A percentile compares a stretch with the other conserved stretches of the same genome.
These are phyloP conservation scores for Drosophila anomelani DNA, from an alignment of 2,888 invertebrate genomes.

Conservation along the genomic window DNA sequence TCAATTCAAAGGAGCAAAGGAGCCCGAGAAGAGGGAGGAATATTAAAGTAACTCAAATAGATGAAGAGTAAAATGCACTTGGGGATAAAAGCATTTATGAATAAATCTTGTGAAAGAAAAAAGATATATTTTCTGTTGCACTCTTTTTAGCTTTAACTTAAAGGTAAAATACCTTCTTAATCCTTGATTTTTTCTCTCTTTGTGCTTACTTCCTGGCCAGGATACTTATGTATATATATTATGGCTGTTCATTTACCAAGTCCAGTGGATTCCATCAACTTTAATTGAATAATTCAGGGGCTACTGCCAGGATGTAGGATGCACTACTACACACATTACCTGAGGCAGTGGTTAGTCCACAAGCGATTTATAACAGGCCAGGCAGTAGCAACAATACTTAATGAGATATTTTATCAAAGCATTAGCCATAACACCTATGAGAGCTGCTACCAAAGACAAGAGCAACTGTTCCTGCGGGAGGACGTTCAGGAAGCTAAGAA, in stretches of 20 bases:
- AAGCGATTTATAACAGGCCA: conserved; percentile 61
- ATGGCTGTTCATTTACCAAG: conserved; percentile 17
- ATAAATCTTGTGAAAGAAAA: neutral
- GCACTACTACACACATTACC: conserved; percentile 31
- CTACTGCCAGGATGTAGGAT: conserved; percentile 16
- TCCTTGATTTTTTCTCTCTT: conserved; percentile 13
- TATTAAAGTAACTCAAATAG: neutral
- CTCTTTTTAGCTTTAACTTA: neutral
- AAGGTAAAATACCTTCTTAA: neutral
- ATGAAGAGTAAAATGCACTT: conserved; percentile 6
- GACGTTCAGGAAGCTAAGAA: conserved; percentile 55
- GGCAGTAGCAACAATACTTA: conserved; percentile 53
- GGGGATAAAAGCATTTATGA: neutral
- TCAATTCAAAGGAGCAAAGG: neutral
- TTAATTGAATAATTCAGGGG: conserved; percentile 43
- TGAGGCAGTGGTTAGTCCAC: conserved; percentile 26
- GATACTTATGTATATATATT: neutral
- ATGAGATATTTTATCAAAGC: conserved; percentile 73
- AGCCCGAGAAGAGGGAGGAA: neutral
- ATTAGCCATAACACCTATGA: conserved; percentile 71
- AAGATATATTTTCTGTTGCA: neutral
- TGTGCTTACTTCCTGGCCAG: neutral
- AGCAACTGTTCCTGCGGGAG: conserved; percentile 26
- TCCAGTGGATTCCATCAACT: conserved; percentile 41
- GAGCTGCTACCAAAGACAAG: conserved; percentile 21